Conservation (phyloP, 2,797 vertebrate species). For the Taenioides sp. region DNA sequence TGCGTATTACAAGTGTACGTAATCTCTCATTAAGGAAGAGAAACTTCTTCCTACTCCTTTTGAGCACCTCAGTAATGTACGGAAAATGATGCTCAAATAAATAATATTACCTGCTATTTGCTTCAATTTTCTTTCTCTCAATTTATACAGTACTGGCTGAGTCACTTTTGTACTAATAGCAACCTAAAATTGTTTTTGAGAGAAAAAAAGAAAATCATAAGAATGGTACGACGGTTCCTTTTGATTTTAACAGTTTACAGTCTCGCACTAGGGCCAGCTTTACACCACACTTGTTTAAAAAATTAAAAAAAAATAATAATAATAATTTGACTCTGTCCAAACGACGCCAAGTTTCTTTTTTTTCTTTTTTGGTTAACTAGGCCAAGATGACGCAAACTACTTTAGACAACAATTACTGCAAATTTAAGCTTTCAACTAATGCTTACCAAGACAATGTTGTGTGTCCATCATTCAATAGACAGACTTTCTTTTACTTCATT, state of each 20-base stretch:
- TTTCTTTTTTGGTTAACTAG: background rate
- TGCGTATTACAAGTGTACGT: background rate
- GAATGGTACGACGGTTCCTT: background rate
- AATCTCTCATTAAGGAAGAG: background rate
- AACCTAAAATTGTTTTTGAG: background rate
- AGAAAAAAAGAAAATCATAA: background rate
- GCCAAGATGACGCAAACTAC: background rate
- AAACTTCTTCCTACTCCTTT: too few species aligned
- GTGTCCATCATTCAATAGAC: conserved; percentile 22
- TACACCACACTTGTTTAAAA: background rate
- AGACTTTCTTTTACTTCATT: conserved; percentile 13
- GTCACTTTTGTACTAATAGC: background rate
- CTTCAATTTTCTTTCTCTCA: background rate
- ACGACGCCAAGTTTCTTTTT: background rate
- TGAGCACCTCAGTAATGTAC: too few species aligned
- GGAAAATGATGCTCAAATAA: too few species aligned
- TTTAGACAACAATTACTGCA: background rate
- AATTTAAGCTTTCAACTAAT: conserved; percentile 9
- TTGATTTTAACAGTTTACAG: background rate
- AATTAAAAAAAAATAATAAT: too few species aligned
- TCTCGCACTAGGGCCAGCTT: background rate
- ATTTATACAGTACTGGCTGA: background rate
- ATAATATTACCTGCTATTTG: background rate
- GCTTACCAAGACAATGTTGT: background rate
- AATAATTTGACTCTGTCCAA: background rate